Evolutionary conservation across 2,888 invertebrate species (phyloP).

Genomic region (Buathra laborator): DNA sequence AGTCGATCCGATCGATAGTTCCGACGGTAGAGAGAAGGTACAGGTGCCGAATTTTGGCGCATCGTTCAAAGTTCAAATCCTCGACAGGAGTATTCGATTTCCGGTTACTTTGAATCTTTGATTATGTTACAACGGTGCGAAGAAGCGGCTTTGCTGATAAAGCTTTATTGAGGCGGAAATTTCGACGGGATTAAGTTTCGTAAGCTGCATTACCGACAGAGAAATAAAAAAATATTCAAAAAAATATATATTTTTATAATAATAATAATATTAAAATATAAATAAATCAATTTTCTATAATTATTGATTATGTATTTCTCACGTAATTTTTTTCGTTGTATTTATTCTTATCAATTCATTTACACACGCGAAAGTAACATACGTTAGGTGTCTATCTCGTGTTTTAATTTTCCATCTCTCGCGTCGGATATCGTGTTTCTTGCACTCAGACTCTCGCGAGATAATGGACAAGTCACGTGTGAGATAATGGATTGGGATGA

Average conservation of each 20-base stretch:
- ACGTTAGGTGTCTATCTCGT: background rate
- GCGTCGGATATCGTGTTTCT: slow-evolving; percentile 34
- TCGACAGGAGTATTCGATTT: background rate
- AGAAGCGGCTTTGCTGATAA: background rate
- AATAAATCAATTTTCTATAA: too few relatives aligned
- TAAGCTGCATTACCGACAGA: background rate
- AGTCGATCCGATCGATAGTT: slow-evolving; percentile 11
- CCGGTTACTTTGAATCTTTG: background rate
- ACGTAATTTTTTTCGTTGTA: too few relatives aligned
- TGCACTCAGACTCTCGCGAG: background rate
- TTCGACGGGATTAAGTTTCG: background rate
- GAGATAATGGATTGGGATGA: slow-evolving; percentile 58
- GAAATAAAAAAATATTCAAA: background rate
- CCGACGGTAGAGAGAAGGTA: background rate
- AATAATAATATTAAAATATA: too few relatives aligned
- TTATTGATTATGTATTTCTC: too few relatives aligned
- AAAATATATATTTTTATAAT: too few relatives aligned
- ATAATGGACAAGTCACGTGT: slow-evolving; percentile 56
- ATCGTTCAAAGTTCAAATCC: background rate
- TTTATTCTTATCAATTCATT: background rate
- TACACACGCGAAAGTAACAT: background rate
- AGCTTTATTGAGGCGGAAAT: background rate
- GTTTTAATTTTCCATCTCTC: slow-evolving; percentile 12
- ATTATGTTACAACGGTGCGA: background rate
- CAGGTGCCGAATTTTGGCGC: background rate